phyloP scores from a whole-genome alignment of 2,113 vertebrate genomes.

The Tragelaphus strepsiceros region DNA sequence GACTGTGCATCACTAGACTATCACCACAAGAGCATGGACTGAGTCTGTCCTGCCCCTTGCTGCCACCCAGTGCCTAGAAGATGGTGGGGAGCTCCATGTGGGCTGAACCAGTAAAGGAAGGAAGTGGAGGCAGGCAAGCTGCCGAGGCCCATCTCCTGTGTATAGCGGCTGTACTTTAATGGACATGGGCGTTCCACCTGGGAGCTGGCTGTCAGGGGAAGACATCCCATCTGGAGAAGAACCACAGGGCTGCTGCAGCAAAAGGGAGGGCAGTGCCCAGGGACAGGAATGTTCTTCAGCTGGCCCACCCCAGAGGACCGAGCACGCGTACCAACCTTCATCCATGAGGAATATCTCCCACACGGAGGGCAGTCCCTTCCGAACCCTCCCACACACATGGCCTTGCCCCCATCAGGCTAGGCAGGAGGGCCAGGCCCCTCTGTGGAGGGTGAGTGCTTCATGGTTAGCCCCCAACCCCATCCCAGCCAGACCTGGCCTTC shows the following conservation, averaged over 20 bases:
- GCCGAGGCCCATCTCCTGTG: neutral
- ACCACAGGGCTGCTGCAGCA: neutral
- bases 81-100: neutral
- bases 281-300: neutral
- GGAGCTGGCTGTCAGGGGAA: neutral
- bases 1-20: fast-evolving
- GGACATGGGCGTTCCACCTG: no score
- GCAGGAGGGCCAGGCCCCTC: neutral
- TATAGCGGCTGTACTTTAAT: neutral
- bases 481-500: neutral
- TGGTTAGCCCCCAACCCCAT: neutral
- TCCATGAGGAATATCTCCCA: neutral
- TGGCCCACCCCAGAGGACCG: neutral
- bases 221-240: neutral
- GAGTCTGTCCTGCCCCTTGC: neutral
- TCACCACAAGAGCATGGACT: neutral
- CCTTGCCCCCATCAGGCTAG: neutral
- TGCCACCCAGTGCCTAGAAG: neutral
- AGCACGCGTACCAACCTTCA: fast-evolving
- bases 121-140: neutral
- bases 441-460: neutral
- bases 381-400: neutral
- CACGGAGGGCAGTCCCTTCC: fast-evolving
- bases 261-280: neutral
- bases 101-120: neutral